Conservation (phyloP, 2,888 invertebrate species). For the Patella depressa region DNA sequence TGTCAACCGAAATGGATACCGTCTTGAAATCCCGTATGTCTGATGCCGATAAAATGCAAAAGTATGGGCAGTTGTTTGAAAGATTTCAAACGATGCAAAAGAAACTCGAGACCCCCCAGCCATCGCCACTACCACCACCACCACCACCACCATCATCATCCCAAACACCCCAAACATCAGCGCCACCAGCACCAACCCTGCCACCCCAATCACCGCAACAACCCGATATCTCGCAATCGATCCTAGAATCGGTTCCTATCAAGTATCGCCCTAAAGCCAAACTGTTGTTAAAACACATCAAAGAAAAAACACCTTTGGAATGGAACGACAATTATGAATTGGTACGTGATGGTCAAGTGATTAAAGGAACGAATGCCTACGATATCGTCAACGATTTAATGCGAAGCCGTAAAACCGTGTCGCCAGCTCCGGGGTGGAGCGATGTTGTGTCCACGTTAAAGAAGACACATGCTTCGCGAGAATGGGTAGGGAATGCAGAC, state of each 20-base stretch:
- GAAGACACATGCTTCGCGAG: neutral
- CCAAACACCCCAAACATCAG: neutral
- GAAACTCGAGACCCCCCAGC: neutral
- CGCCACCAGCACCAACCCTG: neutral
- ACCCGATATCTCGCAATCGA: neutral
- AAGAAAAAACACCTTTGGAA: neutral
- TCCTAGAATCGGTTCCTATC: neutral
- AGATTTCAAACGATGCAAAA: neutral
- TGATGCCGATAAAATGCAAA: neutral
- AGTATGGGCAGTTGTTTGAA: neutral
- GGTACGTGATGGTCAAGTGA: neutral
- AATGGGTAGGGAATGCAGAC: neutral
- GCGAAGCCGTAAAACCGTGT: neutral
- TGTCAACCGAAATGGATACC: neutral
- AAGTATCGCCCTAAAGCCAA: neutral
- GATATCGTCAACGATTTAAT: conserved; percentile 6
- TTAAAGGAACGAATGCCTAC: neutral
- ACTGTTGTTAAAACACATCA: neutral
- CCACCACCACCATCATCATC: neutral
- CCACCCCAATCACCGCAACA: neutral
- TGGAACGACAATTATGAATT: neutral
- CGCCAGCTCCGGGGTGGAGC: neutral
- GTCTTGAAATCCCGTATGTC: neutral
- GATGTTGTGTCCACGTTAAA: neutral
- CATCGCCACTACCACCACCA: neutral